Evolutionary conservation across 2,113 vertebrate species (phyloP), one percentile per base, ranked within the genome.

Genomic region (Danio rerio): DNA sequence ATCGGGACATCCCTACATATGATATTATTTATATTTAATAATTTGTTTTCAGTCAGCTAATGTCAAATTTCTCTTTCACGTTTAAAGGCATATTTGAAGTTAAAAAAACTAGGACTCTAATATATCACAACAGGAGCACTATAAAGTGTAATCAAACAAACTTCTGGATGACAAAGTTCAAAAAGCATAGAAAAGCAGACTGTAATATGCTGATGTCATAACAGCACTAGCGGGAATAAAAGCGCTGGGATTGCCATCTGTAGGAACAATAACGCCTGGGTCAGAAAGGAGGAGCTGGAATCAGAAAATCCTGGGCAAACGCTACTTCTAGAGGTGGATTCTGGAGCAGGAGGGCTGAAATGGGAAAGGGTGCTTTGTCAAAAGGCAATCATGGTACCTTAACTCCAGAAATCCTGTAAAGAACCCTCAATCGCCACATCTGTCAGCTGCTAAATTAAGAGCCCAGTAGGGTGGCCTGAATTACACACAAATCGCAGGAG

Each of bases 381-480:
- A 75, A 56, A 13, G 31, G 4, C 40, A 42, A 31, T 78, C 18
- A 58, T n/a, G 56, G 80, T 87, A 89, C 87, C 87, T 86, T 79
- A 80, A 81, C 56, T 75, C 76, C 76, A 53, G 78, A 72, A 76
- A 77, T 80, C 72, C 76, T 65, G 86, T 73, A 79, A 87, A 53
- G 75, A 83, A 81, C 55, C 73, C 49, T 88, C 82, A 90, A 83
- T 86, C 86, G n/a, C 75, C 83, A 87, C 73, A 85, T 88, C 83
- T 68, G 78, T 86, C 84, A 72, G 83, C 83, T 6, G 86, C 86
- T 85, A 89, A 77, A 88, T 89, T 89, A 77, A 88, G 83, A 31
- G 80, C 87, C 82, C 82, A 90, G 77, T 78, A 83, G 4, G 80
- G 89, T 80, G 86, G 83, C 82, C 89, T 88, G 82, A 83, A 86